phyloP scores from a whole-genome alignment of 2,113 vertebrate genomes.

The Elachura formosa region DNA sequence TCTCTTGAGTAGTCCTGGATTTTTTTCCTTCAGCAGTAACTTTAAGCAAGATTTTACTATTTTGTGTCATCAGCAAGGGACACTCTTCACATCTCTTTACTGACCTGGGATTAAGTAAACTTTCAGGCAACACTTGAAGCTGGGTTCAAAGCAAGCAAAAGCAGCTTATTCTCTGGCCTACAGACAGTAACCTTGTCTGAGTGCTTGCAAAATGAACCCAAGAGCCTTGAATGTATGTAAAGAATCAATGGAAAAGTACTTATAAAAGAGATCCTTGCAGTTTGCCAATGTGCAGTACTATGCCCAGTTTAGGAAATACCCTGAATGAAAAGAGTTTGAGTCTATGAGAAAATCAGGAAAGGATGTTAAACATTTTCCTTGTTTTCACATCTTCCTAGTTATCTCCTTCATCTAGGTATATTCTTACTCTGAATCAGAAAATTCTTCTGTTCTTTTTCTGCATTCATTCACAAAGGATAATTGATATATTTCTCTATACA shows the following conservation, averaged over 20 bases:
- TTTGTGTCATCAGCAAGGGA: neutral
- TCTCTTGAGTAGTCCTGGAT: rapidly evolving
- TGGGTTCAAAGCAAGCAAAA: neutral
- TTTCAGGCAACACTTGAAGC: neutral
- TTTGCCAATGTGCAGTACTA: neutral
- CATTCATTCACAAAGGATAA: neutral
- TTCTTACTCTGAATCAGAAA: neutral
- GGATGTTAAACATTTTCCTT: neutral
- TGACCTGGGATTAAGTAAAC: neutral
- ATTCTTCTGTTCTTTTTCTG: neutral
- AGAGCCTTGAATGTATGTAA: neutral
- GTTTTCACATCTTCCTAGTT: neutral
- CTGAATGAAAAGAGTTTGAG: neutral
- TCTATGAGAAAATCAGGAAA: neutral
- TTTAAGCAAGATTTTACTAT: neutral
- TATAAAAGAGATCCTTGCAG: neutral
- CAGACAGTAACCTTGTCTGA: neutral
- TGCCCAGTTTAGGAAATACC: neutral
- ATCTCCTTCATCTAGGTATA: neutral
- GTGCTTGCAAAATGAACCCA: neutral
- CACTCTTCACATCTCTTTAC: rapidly evolving
- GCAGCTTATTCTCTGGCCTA: neutral
- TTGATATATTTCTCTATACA: neutral
- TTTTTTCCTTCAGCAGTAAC: neutral
- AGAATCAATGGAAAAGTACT: neutral